Evolutionary conservation across 2,113 vertebrate genomes (phyloP).

Genomic region (Phocoena sinus): DNA sequence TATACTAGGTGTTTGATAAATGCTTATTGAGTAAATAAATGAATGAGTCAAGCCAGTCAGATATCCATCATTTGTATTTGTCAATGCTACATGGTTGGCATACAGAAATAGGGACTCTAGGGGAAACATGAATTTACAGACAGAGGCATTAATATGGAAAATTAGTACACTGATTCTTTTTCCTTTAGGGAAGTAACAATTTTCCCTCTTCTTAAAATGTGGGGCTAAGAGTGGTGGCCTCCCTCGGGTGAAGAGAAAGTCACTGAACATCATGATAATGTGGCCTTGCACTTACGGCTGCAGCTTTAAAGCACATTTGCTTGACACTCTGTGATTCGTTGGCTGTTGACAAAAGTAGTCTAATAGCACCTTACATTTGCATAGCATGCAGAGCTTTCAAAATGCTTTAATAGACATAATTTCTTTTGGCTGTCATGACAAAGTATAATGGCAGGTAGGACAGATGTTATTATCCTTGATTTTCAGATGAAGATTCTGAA

Average conservation of each 20-base stretch:
- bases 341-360: not conserved
- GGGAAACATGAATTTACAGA: not conserved
- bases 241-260: not conserved
- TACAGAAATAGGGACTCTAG: not conserved
- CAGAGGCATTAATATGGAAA: not conserved
- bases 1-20: not conserved
- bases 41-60: not conserved
- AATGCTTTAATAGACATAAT: not conserved
- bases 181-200: not conserved
- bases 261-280: not conserved
- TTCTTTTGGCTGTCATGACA: not conserved
- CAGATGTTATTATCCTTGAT: not conserved
- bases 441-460: not conserved
- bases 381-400: not conserved
- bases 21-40: not conserved
- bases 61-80: not conserved
- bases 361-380: not conserved
- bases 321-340: not conserved
- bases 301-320: not conserved
- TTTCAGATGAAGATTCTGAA: not conserved
- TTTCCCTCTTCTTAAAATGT: not conserved
- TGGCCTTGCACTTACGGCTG: not conserved
- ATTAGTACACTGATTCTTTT: slow-evolving; percentile 8
- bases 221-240: not conserved
- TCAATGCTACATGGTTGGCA: not conserved